Base-by-base conservation (phyloP, 2,888 invertebrate genomes). In the Drosophila macrothrix region DNA sequence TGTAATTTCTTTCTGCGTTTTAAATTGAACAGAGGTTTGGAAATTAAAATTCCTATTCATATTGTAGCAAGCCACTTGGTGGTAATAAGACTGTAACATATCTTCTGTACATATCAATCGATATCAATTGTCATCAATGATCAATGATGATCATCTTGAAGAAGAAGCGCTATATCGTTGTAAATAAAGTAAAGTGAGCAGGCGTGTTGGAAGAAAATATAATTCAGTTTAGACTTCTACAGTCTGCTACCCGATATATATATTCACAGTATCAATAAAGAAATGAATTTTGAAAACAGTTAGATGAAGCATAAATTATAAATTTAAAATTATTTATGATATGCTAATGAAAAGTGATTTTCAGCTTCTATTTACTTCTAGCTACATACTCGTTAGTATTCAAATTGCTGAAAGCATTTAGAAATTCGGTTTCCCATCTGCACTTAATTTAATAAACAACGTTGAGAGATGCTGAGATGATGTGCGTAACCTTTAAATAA, bases 401-500 rank as follows among this genome's bases (percentile, higher is more conserved):
- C 52, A n/a, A 19, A 19, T 25, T 60, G 49, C 19, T 35, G 16
- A 14, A 37, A 61, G 16, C n/a, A 22, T 22, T 29, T 60, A 3
- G 14, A 61, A 61, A 16, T 22, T 46, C 12, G 46, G 41, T 63
- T 58, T 39, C 4, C 35, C 16, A 54, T 37, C 19, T 7, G 2
- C 19, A 37, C 29, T 41, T 35, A 65, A 55, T 65, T 73, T 29
- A 65, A 66, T 59, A 46, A 64, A 64, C 37, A 41, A 59, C 46
- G 9, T 49, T 55, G 54, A 58, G 29, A 29, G 39, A 35, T 33
- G 29, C 22, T 37, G 37, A 31, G 31, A 31, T 19, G 55, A 55
- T 50, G 78, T 74, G 68, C 29, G 68, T 41, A 63, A 39, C n/a
- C n/a, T 39, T 62, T 53, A 73, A 83, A 73, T 69, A 71, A 67